Evolutionary conservation across 2,113 vertebrate species (phyloP), one percentile per base, ranked within the genome.

Genomic region (Caranx melampygus): DNA sequence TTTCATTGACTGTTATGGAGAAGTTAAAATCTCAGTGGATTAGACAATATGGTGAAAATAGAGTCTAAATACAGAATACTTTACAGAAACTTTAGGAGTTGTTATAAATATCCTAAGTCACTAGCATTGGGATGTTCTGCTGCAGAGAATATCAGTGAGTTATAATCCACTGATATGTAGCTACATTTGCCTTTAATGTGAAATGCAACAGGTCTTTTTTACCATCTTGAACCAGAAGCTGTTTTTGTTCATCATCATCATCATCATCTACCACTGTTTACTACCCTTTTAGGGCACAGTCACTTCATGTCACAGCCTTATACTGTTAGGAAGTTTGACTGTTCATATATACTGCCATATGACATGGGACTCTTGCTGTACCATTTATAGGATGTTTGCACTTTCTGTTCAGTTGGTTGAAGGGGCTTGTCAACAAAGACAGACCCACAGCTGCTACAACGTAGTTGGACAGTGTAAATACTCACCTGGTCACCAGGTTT

Each of bases 401-500:
- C 11, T 54, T 54, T 45, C 45, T 2, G 3, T 72, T 1, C 3
- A n/a, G 5, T 33, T 6, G 4, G 13, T 51, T 69, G 26, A 54
- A 35, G 18, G 6, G 34, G 7, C 52, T 68, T 57, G 3, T 74
- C 31, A 14, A 52, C 37, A 57, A 69, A 40, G 4, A 71, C 1
- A 49, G 12, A 79, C 11, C 0, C 3, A 60, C 34, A 72, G 21
- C 47, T 61, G 20, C 31, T 78, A n/a, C 12, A 45, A 58, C 52
- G 37, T 18, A 47, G 12, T 15, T 40, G 13, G 33, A 40, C 51
- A 58, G 9, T 61, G 58, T 33, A 37, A 45, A 72, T 20, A 72
- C 94, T 95, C 87, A 98, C 98, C 95, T 96, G 96, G 71, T 98
- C 98, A 93, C 98, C 98, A 54, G 97, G 94, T 84, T 99, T 99